Percentiles rank a stretch among this genome's conserved stretches.
Conservation (phyloP, 92 coral and sea anemone genomes). For the Desmophyllum pertusum region DNA sequence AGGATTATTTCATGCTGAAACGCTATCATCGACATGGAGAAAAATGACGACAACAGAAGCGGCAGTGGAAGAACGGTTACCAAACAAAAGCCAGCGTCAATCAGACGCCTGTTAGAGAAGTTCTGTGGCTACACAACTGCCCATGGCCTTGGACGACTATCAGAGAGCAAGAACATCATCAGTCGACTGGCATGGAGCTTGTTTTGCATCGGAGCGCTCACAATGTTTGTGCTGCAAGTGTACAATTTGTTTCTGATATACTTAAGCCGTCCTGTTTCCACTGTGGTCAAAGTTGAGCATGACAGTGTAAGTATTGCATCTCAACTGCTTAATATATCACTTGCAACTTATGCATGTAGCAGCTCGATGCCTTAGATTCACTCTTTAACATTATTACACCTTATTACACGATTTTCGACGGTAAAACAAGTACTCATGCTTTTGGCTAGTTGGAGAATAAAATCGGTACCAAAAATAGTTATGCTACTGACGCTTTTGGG, state of each 20-base stretch:
- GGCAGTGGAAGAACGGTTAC: background rate
- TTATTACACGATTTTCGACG: too few species aligned
- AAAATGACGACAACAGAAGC: background rate
- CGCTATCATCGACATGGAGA: background rate
- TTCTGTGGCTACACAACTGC: constrained; percentile 36
- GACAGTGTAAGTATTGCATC: constrained; percentile 27
- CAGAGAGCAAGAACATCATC: background rate
- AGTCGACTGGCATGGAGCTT: constrained; percentile 28
- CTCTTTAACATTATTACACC: too few species aligned
- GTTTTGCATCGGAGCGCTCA: constrained; percentile 36
- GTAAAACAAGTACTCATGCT: too few species aligned
- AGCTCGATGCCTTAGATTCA: too few species aligned
- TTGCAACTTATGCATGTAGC: background rate
- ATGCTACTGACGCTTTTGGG: too few species aligned
- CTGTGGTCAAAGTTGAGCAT: constrained; percentile 29
- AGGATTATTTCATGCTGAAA: background rate
- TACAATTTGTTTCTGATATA: constrained; percentile 7
- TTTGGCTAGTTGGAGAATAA: too few species aligned
- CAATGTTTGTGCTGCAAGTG: constrained; percentile 32
- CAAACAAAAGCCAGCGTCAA: background rate
- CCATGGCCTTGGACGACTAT: constrained; percentile 26
- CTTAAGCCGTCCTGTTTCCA: constrained; percentile 30
- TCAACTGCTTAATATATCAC: background rate
- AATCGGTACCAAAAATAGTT: too few species aligned
- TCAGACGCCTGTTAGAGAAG: background rate